Evolutionary conservation across 2,888 invertebrate genomes (phyloP), one percentile per base, ranked within the genome.

Genomic region (Sinelater perroti): DNA sequence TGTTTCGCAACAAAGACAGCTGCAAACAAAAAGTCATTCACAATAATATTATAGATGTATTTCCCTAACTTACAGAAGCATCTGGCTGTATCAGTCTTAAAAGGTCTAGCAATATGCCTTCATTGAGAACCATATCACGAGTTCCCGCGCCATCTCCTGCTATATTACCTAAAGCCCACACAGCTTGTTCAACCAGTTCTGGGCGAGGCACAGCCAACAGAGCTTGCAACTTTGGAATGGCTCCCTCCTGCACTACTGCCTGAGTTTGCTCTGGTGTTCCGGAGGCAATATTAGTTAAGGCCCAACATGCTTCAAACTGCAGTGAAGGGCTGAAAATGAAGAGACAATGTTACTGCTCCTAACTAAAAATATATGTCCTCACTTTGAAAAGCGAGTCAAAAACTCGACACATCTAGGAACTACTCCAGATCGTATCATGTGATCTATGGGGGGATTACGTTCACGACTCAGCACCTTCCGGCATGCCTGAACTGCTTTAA

Each of bases 111-210:
- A 97, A 80, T 17, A 91, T 88, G 10, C 88, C 89, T 56, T 83
- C 78, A 0, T 77, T 74, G 4, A 98, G 85, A 35, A 97, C 93
- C 52, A 86, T 78, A 79, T 98, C 97, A 36, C 98, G 82, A 0
- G 93, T 84, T 8, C 78, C 79, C 0, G 93, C 84, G 0, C 93
- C 92, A 76, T 94, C 93, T 24, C 97, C 97, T 5, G 97, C 96
- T 68, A 98, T 95, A 79, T 99, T 99, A 63, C 97, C 98, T 93
- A 97, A 81, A 0, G 97, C 97, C 98, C 98, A 97, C 0, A 96
- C 93, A n/a, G 94, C 89, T 77, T 97, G 96, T 72, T 97, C 96
- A 1, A 92, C 89, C 1, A 92, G 87, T 64, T 89, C 85, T 0
- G 84, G 78, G 28, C 86, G 81, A 1, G 83, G 79, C 0, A 91